Evolutionary conservation across 2,888 invertebrate species (phyloP).

Genomic region (Volucella bombylans): DNA sequence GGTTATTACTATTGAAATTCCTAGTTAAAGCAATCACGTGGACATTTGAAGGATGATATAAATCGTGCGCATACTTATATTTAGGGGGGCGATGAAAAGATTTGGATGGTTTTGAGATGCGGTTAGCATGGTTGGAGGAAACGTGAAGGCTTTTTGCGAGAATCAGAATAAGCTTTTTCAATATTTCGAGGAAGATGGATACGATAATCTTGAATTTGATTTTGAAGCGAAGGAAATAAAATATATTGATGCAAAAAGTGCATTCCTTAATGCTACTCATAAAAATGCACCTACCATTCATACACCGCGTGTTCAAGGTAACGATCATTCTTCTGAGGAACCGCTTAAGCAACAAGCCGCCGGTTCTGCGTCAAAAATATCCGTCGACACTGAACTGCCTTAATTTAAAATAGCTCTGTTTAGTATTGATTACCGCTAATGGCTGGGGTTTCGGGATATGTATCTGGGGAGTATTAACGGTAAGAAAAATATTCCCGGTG

Average conservation of each 20-base stretch:
- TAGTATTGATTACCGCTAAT: conserved; percentile 15
- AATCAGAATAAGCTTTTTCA: background rate
- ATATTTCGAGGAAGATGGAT: conserved; percentile 13
- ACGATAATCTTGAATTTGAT: background rate
- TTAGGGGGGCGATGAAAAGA: no score
- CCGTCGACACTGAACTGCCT: no score
- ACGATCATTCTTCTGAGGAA: background rate
- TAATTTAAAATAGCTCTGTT: conserved; percentile 8
- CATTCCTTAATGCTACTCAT: conserved; percentile 16
- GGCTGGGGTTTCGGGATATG: conserved; percentile 20
- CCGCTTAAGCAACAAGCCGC: background rate
- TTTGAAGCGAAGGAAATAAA: conserved; percentile 10
- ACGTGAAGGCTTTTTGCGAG: no score
- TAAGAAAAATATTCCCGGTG: background rate
- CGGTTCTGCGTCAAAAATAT: no score
- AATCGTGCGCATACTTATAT: no score
- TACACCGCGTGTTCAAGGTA: background rate
- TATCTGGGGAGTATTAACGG: conserved; percentile 15
- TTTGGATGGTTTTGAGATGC: no score
- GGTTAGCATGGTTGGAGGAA: no score
- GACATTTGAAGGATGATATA: no score
- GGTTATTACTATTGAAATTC: no score
- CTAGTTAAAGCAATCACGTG: no score
- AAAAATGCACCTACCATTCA: background rate
- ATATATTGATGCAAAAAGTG: conserved; percentile 44